Percentiles rank a stretch among this genome's conserved stretches.
These are phyloP conservation scores for Microctonus aethiopoides DNA, from an alignment of 2,888 invertebrate genomes.

Conservation along the genomic window DNA sequence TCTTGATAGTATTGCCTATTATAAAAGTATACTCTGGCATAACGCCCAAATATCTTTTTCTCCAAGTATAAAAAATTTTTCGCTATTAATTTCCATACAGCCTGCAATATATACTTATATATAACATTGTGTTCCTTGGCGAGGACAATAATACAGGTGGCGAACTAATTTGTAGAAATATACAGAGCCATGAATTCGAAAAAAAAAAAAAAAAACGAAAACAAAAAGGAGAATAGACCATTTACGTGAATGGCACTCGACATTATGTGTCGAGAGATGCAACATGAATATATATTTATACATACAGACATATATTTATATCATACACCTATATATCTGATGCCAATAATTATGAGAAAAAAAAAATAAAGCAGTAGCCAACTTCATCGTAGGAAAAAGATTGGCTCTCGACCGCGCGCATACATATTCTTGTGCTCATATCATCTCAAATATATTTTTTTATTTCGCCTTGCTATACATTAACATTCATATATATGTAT, in stretches of 20 bases:
- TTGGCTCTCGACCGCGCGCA: slow-evolving; percentile 1
- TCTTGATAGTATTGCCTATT: not conserved
- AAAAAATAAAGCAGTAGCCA: not conserved
- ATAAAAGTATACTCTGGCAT: not conserved
- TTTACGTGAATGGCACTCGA: slow-evolving; percentile 6
- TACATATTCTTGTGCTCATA: slow-evolving; percentile 35
- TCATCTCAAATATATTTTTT: slow-evolving; percentile 31
- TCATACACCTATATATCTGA: not conserved
- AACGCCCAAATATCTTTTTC: not conserved
- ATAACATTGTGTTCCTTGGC: not conserved
- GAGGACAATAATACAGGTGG: not conserved
- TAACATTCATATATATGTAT: not conserved
- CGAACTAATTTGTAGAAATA: slow-evolving; percentile 5
- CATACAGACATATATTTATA: too few relatives aligned
- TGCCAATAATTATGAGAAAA: not conserved
- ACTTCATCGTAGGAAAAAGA: slow-evolving; percentile 15
- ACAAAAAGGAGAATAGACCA: slow-evolving; percentile 6
- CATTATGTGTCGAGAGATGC: slow-evolving; percentile 17
- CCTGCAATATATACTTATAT: not conserved
- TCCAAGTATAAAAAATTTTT: not conserved
- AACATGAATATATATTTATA: slow-evolving; percentile 8
- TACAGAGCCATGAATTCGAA: not conserved
- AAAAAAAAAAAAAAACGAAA: too few relatives aligned
- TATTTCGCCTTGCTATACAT: slow-evolving; percentile 6
- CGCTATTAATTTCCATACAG: not conserved